Percentiles rank a stretch among this genome's conserved stretches.
phyloP scores from a whole-genome alignment of 2,113 vertebrate genomes.

The Rhinichthys klamathensis region DNA sequence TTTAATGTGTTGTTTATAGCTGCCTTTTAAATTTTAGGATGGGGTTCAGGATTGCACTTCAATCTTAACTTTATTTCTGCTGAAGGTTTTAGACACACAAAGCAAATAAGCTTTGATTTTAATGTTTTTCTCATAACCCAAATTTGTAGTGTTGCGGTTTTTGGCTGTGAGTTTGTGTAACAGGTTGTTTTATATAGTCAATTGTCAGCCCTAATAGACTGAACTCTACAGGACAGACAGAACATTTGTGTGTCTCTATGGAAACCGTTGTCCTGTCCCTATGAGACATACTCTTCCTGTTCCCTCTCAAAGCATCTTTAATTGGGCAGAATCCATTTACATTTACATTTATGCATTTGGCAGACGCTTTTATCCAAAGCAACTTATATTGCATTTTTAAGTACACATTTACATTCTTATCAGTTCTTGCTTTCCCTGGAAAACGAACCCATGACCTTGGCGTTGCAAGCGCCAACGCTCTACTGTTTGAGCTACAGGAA shows the following conservation, averaged over 20 bases:
- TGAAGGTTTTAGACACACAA: background rate
- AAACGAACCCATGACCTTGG: too few relatives aligned
- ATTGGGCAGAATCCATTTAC: background rate
- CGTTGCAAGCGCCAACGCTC: too few relatives aligned
- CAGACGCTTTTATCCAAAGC: too few relatives aligned
- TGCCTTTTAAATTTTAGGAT: too few relatives aligned
- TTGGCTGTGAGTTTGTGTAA: conserved; percentile 10
- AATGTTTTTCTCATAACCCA: background rate
- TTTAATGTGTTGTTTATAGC: too few relatives aligned
- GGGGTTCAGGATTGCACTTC: background rate
- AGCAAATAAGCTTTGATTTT: background rate
- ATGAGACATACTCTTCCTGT: background rate
- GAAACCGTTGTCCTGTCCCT: conserved; percentile 19
- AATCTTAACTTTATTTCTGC: background rate
- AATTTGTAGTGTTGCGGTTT: background rate
- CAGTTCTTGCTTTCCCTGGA: too few relatives aligned
- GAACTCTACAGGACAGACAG: conserved; percentile 12
- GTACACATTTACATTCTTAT: too few relatives aligned
- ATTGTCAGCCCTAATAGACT: conserved; percentile 7
- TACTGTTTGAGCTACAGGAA: too few relatives aligned
- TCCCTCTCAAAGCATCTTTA: conserved; percentile 8
- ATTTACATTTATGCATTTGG: too few relatives aligned
- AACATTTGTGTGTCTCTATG: conserved; percentile 24
- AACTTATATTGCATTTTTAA: too few relatives aligned
- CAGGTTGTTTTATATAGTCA: conserved; percentile 11